These are phyloP conservation scores for Ichneumon xanthorius DNA, from an alignment of 2,888 invertebrate genomes.

Conservation along the genomic window DNA sequence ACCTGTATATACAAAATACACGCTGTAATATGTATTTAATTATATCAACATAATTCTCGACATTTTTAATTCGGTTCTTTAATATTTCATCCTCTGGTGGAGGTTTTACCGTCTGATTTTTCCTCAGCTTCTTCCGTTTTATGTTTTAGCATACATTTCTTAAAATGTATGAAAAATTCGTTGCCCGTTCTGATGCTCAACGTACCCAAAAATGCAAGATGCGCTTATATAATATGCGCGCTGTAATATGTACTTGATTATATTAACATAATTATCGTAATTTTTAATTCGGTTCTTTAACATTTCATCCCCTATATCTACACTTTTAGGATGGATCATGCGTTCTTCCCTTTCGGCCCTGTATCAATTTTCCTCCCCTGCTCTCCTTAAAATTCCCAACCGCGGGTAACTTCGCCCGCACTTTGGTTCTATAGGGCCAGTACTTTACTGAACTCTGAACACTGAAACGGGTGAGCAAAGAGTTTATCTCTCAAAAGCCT, in stretches of 20 bases:
- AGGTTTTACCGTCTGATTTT: background rate
- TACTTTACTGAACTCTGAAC: conserved; percentile 54
- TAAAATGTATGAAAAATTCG: no score
- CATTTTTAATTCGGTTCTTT: conserved; percentile 39
- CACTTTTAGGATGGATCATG: background rate
- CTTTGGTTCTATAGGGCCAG: conserved; percentile 56
- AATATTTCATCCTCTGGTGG: conserved; percentile 21
- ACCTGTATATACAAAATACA: no score
- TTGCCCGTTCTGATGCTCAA: no score
- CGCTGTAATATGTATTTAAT: no score
- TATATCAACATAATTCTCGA: no score
- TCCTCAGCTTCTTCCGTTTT: background rate
- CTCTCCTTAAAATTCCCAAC: conserved; percentile 33
- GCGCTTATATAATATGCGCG: no score
- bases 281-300: conserved; percentile 41
- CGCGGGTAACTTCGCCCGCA: conserved; percentile 41
- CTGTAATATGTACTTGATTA: no score
- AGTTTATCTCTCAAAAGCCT: conserved; percentile 21
- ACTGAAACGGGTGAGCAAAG: conserved; percentile 35
- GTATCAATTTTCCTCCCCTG: conserved; percentile 23
- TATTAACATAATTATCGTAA: background rate
- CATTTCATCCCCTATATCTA: conserved; percentile 27
- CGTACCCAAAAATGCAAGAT: no score
- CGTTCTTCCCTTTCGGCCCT: conserved; percentile 26
- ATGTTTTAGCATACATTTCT: no score